A percentile compares a stretch with the other conserved stretches of the same genome.
Evolutionary conservation across 2,888 invertebrate genomes (phyloP).

Genomic region (Hartigia nigra): DNA sequence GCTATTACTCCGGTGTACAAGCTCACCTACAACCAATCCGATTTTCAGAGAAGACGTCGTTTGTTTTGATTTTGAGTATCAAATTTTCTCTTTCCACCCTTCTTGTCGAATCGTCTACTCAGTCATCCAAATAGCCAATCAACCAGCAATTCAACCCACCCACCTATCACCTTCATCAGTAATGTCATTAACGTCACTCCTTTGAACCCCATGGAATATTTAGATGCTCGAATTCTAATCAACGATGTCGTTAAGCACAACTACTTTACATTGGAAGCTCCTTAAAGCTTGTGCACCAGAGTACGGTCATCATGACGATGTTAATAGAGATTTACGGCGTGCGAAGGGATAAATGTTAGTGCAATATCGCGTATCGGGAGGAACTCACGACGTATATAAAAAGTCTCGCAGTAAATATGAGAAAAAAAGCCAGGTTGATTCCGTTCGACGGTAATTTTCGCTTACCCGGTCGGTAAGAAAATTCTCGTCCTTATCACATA

Average conservation of each 20-base stretch:
- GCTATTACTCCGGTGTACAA: neutral
- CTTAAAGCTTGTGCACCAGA: conserved; percentile 30
- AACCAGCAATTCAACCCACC: neutral
- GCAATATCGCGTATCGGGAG: neutral
- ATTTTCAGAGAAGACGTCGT: neutral
- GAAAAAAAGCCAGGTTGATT: neutral
- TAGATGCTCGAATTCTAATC: neutral
- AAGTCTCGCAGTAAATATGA: neutral
- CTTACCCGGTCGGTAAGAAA: neutral
- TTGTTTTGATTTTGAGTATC: neutral
- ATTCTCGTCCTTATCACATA: neutral
- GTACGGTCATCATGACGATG: conserved; percentile 24
- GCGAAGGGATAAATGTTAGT: neutral
- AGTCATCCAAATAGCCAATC: neutral
- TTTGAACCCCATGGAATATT: neutral
- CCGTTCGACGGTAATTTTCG: neutral
- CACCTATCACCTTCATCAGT: neutral
- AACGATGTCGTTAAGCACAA: conserved; percentile 6
- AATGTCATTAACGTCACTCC: neutral
- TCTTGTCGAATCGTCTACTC: neutral
- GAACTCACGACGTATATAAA: neutral
- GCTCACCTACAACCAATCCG: neutral
- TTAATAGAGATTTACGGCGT: conserved; percentile 27
- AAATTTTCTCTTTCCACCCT: neutral
- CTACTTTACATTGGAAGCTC: neutral